Conservation (phyloP, 2,797 vertebrate species). For the Tapera naevia region DNA sequence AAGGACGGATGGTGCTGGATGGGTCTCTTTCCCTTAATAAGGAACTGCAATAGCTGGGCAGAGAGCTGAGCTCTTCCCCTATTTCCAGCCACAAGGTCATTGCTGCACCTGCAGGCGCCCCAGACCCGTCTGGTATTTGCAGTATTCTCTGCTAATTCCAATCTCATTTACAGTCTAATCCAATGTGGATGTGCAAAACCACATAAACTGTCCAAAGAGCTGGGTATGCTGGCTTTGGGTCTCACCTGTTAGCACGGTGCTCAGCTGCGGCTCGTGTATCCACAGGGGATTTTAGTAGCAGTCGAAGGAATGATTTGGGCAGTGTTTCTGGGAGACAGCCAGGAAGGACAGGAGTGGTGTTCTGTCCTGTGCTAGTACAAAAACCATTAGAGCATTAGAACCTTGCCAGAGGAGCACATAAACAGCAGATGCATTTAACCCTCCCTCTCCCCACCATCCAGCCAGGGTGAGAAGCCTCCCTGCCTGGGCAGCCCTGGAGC, state of each 20-base stretch:
- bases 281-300: neutral
- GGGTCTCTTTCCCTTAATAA: neutral
- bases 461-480: neutral
- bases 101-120: neutral
- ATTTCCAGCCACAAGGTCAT: slow-evolving; percentile 43
- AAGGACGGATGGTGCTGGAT: neutral
- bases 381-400: slow-evolving; percentile 23
- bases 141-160: slow-evolving; percentile 57
- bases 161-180: slow-evolving; percentile 60
- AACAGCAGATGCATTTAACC: neutral
- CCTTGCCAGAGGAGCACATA: neutral
- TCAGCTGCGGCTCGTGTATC: neutral
- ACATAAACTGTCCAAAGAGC: neutral
- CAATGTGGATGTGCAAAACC: slow-evolving; percentile 52
- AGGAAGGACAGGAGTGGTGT: neutral
- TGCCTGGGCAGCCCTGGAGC: accelerated
- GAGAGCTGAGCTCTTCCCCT: neutral
- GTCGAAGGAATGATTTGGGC: neutral
- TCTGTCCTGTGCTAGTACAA: neutral
- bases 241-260: slow-evolving; percentile 30
- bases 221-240: neutral
- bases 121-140: slow-evolving; percentile 27
- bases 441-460: neutral
- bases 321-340: slow-evolving; percentile 2
- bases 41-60: neutral